Percentiles rank a stretch among this genome's conserved stretches.
Conservation (phyloP, 2,797 vertebrate genomes). For the Graptemys geographica region DNA sequence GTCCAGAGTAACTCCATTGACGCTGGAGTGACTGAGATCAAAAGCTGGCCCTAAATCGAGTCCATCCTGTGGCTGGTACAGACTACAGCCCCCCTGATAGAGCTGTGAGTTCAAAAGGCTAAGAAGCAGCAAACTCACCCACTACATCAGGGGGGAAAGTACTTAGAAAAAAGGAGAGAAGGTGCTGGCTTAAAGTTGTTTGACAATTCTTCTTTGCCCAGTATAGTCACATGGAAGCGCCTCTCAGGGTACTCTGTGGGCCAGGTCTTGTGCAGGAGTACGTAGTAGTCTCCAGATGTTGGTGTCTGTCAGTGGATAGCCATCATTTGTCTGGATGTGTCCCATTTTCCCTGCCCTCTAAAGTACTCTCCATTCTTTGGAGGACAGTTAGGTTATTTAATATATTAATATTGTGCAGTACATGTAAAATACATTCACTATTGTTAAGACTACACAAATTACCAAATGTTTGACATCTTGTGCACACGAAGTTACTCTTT, state of each 20-base stretch:
- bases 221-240: not conserved
- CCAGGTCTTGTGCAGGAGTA: not conserved
- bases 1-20: no score
- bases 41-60: no score
- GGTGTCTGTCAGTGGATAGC: not conserved
- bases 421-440: not conserved
- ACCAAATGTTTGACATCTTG: fast-evolving
- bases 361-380: not conserved
- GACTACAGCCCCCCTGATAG: no score
- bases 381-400: not conserved
- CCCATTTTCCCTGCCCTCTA: not conserved
- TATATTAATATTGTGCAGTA: not conserved
- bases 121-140: no score
- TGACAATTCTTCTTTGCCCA: not conserved
- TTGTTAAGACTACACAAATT: not conserved
- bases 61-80: no score
- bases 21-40: no score
- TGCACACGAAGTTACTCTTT: fast-evolving
- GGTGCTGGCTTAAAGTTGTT: not conserved
- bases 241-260: not conserved
- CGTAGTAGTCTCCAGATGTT: not conserved
- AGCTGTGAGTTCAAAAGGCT: no score
- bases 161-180: not conserved
- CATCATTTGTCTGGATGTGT: not conserved
- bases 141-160: not conserved